A percentile compares a stretch with the other conserved stretches of the same genome.
Evolutionary conservation across 2,797 vertebrate genomes (phyloP).

Genomic region (Choloepus didactylus): DNA sequence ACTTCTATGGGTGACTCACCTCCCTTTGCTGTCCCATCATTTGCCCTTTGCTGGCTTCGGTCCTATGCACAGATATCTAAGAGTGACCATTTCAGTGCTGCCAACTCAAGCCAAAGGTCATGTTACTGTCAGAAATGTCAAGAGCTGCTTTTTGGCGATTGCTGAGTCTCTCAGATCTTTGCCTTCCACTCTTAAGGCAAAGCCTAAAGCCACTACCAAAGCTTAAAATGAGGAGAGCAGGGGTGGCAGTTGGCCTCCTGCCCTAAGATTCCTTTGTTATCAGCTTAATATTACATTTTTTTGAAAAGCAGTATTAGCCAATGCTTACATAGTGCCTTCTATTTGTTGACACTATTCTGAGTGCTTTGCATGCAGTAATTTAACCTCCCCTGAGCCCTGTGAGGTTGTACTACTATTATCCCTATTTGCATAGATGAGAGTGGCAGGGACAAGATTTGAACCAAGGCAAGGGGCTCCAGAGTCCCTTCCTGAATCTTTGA

Average conservation of each 20-base stretch:
- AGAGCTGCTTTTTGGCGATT: constrained; percentile 11
- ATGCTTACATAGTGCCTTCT: not conserved
- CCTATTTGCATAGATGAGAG: not conserved
- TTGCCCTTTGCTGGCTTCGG: not conserved
- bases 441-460: not conserved
- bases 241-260: not conserved
- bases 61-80: not conserved
- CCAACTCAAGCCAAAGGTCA: constrained; percentile 24
- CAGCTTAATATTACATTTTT: constrained; percentile 1
- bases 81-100: not conserved
- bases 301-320: no score
- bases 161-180: not conserved
- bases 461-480: not conserved
- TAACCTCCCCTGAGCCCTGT: not conserved
- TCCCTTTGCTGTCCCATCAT: not conserved
- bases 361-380: not conserved
- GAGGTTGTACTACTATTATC: not conserved
- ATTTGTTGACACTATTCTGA: constrained; percentile 6
- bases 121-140: constrained; percentile 47
- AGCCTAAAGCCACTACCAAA: not conserved
- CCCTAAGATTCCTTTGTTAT: not conserved
- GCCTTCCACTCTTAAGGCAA: not conserved
- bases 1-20: not conserved
- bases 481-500: not conserved
- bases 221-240: not conserved